phyloP scores from a whole-genome alignment of 2,888 invertebrate genomes.

The Malthinus flaveolus region DNA sequence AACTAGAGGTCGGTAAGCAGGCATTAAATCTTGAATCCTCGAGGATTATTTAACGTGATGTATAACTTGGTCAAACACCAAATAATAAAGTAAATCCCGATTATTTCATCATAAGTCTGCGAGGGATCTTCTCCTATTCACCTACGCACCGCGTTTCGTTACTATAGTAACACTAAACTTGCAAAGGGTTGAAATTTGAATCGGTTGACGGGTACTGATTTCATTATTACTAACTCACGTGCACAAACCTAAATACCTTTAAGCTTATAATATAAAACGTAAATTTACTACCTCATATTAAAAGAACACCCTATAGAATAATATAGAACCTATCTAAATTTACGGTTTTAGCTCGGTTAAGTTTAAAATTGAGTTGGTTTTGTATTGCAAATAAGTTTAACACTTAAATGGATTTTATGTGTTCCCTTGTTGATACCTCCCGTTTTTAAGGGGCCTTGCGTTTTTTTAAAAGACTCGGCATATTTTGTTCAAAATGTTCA shows the following conservation, averaged over 20 bases:
- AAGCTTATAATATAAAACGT: constrained; percentile 9
- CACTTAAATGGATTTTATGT: background rate
- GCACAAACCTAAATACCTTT: constrained; percentile 23
- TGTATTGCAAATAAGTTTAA: background rate
- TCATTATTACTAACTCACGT: constrained; percentile 27
- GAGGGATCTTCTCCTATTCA: constrained; percentile 14
- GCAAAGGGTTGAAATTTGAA: constrained; percentile 20
- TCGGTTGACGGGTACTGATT: constrained; percentile 27
- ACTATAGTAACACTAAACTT: constrained; percentile 14
- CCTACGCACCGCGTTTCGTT: constrained; percentile 14
- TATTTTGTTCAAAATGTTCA: too few species aligned
- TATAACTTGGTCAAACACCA: too few species aligned
- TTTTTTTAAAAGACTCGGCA: too few species aligned
- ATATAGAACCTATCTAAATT: background rate
- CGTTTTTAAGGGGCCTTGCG: too few species aligned
- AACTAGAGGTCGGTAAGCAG: too few species aligned
- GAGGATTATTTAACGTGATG: too few species aligned
- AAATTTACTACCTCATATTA: constrained; percentile 3
- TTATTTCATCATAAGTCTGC: constrained; percentile 21
- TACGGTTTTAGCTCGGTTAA: background rate
- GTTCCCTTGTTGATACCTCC: too few species aligned
- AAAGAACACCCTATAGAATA: background rate
- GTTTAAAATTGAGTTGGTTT: background rate
- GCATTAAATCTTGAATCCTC: too few species aligned
- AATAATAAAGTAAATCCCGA: constrained; percentile 16